These are phyloP conservation scores for Enteromius argenteus DNA, from an alignment of 2,797 vertebrate species.

Conservation along the genomic window DNA sequence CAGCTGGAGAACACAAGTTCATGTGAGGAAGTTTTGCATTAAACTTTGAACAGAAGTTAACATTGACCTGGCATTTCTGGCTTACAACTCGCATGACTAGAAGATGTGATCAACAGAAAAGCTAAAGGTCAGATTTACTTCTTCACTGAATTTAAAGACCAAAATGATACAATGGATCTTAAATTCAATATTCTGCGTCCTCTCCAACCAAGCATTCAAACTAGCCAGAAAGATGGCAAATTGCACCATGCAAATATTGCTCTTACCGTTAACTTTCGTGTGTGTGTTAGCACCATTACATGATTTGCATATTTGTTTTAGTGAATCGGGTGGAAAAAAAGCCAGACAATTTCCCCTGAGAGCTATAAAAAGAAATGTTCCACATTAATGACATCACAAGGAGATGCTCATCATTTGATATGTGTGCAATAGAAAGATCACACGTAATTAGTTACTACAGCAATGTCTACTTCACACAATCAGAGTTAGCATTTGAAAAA, in stretches of 20 bases:
- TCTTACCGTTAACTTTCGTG: background rate
- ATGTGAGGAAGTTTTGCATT: background rate
- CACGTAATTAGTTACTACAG: background rate
- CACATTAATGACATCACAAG: background rate
- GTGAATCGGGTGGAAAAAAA: background rate
- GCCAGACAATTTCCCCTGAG: slow-evolving; percentile 1
- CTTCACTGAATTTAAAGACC: background rate
- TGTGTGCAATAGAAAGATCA: background rate
- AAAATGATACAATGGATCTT: background rate
- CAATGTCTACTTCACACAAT: background rate
- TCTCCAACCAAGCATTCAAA: background rate
- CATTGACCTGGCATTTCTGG: background rate
- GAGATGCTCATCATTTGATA: slow-evolving; percentile 6
- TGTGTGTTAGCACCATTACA: background rate
- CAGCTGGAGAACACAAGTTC: background rate
- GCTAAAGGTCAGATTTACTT: background rate
- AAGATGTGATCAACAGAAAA: background rate
- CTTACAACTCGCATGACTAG: background rate
- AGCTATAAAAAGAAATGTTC: slow-evolving; percentile 10
- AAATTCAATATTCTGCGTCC: background rate
- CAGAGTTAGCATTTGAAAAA: background rate
- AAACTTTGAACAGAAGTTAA: background rate
- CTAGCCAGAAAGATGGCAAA: background rate
- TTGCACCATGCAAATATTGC: background rate
- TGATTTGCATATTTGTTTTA: slow-evolving; percentile 12